phyloP scores from a whole-genome alignment of 2,888 invertebrate species.

The Ceramica pisi region DNA sequence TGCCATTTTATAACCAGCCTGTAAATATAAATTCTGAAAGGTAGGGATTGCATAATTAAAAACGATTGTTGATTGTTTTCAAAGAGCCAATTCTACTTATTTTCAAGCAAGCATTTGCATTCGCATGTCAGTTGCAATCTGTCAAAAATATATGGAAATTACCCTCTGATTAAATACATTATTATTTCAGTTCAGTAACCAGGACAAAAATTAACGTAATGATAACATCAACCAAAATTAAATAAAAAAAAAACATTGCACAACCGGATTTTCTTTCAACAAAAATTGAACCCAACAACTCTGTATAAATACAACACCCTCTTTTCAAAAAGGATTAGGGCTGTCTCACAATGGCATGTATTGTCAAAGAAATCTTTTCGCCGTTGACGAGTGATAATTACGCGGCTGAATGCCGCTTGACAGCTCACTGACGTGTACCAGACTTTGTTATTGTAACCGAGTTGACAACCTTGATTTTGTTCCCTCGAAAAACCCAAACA shows the following conservation, averaged over 20 bases:
- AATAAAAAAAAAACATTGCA: constrained; percentile 31
- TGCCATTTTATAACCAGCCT: background rate
- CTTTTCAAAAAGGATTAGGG: constrained; percentile 74
- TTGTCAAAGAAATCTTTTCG: constrained; percentile 80
- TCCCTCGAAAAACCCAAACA: background rate
- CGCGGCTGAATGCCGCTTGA: constrained; percentile 82
- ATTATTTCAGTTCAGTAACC: constrained; percentile 4
- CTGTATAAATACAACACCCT: constrained; percentile 66
- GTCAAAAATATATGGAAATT: too few relatives aligned
- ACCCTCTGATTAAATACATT: background rate
- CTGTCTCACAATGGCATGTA: constrained; percentile 72
- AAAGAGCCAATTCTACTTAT: too few relatives aligned
- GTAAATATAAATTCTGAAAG: background rate
- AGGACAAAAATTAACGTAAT: constrained; percentile 9
- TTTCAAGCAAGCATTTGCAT: too few relatives aligned
- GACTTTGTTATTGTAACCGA: constrained; percentile 64
- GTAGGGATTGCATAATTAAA: too few relatives aligned
- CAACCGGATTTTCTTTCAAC: constrained; percentile 42
- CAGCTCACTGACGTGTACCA: constrained; percentile 68
- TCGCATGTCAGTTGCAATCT: too few relatives aligned
- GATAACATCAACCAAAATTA: constrained; percentile 45
- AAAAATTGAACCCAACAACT: constrained; percentile 57
- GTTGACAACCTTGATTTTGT: constrained; percentile 47
- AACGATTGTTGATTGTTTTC: too few relatives aligned
- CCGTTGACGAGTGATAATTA: constrained; percentile 82